Evolutionary conservation across 2,888 invertebrate species (phyloP).

Genomic region (Thumatha senex): DNA sequence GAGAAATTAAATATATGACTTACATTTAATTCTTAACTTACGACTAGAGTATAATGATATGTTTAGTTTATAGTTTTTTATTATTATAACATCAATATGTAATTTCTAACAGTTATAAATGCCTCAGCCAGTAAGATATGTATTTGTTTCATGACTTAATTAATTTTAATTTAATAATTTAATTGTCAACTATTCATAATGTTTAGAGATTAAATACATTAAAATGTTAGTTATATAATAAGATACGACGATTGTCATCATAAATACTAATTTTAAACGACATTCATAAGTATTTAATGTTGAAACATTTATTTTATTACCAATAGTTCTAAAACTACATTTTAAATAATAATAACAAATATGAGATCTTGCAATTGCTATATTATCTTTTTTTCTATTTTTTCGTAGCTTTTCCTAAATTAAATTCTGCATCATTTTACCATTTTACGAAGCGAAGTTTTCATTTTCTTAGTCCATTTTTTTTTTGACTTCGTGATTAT

Average conservation of each 20-base stretch:
- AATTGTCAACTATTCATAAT: constrained; percentile 51
- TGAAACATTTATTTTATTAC: constrained; percentile 50
- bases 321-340: constrained; percentile 44
- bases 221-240: constrained; percentile 48
- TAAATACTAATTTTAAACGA: constrained; percentile 44
- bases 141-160: constrained; percentile 77
- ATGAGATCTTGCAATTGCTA: constrained; percentile 47
- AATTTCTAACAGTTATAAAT: constrained; percentile 67
- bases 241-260: constrained; percentile 42
- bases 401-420: constrained; percentile 50
- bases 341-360: constrained; percentile 45
- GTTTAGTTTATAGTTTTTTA: constrained; percentile 51
- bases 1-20: constrained; percentile 43
- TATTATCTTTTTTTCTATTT: constrained; percentile 36
- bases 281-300: constrained; percentile 62
- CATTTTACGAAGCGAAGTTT: constrained; percentile 67
- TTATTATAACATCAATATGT: constrained; percentile 67
- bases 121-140: constrained; percentile 83
- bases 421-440: constrained; percentile 62
- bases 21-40: constrained; percentile 41
- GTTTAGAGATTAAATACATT: constrained; percentile 66
- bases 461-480: constrained; percentile 42
- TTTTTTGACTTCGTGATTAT: constrained; percentile 49
- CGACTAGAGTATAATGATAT: constrained; percentile 40
- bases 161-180: constrained; percentile 45